These are phyloP conservation scores for Achroia grisella DNA, from an alignment of 1,140 invertebrate species.

Conservation along the genomic window DNA sequence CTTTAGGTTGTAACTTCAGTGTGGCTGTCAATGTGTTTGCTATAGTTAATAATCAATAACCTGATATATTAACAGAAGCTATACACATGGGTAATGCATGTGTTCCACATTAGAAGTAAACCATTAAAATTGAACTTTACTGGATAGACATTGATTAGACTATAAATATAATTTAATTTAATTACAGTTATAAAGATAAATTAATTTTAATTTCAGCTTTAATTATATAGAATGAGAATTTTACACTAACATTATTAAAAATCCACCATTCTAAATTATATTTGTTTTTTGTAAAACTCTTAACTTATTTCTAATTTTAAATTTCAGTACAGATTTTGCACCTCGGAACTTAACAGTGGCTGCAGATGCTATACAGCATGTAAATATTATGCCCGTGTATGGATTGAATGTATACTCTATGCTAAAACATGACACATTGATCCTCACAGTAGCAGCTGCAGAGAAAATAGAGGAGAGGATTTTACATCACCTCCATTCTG, in stretches of 20 bases:
- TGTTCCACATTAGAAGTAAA: no score
- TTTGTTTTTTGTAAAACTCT: background rate
- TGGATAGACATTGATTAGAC: background rate
- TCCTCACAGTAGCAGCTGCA: conserved; percentile 89
- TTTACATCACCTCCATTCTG: conserved; percentile 84
- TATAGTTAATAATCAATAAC: no score
- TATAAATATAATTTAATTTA: no score
- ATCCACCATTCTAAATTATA: no score
- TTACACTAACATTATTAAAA: no score
- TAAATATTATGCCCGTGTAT: conserved; percentile 97
- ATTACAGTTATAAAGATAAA: no score
- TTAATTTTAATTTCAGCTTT: background rate
- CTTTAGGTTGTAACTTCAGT: no score
- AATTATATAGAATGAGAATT: background rate
- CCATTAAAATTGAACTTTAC: background rate
- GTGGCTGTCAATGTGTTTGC: no score
- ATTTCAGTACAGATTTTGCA: conserved; percentile 87
- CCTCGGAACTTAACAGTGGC: conserved; percentile 90
- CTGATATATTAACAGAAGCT: no score
- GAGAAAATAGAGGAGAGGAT: conserved; percentile 91
- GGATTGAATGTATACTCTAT: conserved; percentile 92
- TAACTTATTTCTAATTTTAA: conserved; percentile 23
- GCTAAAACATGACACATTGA: conserved; percentile 96
- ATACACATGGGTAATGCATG: no score
- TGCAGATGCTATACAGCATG: conserved; percentile 82